Base-by-base conservation (phyloP, 2,113 vertebrate genomes). In the Poicephalus gulielmi region DNA sequence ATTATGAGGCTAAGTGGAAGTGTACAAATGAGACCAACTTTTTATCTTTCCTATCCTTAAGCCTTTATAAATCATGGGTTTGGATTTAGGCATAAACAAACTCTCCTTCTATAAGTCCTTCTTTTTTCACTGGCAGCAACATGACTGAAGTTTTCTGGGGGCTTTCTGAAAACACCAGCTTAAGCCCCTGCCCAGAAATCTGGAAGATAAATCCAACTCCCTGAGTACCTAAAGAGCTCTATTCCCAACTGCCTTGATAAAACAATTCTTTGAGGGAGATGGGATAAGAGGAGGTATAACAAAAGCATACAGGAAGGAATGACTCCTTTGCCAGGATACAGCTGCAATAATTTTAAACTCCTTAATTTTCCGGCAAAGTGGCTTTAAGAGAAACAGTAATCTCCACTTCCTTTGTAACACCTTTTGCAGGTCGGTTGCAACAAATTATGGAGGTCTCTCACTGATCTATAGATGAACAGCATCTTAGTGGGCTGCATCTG, bases 401-500 rank as follows among this genome's bases (percentile, higher is more conserved):
- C 7, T 50, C 27, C 35, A 46, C 35, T 28, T 77, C 13, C 27
- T 31, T 64, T 0, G 0, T 20, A 63, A 28, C 18, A 39, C 13
- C 27, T 68, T 63, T 68, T 25, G 10, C 22, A 53, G 46, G 22
- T 20, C 46, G 18, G 30, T 25, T 67, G 35, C 44, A 33, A 13
- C 53, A 27, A 68, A 39, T 63, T 84, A 31, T 44, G 35, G 23
- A 37, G 41, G 13, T 49, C 27, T 55, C 13, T 79, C 16, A 12
- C 9, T 30, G 46, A 6, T 37, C n/a, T 67, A 22, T 22, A 41
- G 59, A 28, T 9, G 14, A 47, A 6, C 20, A 47, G n/a, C 50
- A 66, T 9, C 8, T 67, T 35, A 19, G 2, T n/a, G 23, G 67
- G 22, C 24, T 49, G 27, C 7, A 11, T 19, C 50, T 27, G 13